These are phyloP conservation scores for Crossocerus cetratus DNA, from an alignment of 2,888 invertebrate species.

Conservation along the genomic window DNA sequence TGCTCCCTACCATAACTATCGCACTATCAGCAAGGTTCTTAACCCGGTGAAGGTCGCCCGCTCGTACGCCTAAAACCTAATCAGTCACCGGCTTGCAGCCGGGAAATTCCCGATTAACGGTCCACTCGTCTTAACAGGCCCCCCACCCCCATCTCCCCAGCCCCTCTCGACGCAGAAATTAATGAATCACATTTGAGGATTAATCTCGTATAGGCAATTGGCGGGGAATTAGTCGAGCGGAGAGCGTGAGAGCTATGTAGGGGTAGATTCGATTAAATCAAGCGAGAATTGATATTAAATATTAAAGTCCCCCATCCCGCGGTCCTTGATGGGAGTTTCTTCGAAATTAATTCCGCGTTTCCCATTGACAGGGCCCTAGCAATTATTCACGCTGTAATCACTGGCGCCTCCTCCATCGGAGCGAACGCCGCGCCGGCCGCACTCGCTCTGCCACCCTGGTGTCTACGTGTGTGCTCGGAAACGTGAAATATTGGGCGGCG, in stretches of 20 bases:
- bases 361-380: neutral
- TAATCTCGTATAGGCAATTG: conserved; percentile 37
- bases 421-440: too few species aligned
- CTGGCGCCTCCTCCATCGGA: neutral
- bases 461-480: neutral
- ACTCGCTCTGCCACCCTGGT: neutral
- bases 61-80: conserved; percentile 16
- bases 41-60: conserved; percentile 35
- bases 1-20: conserved; percentile 23
- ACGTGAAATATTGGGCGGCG: conserved; percentile 28
- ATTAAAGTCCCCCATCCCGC: neutral
- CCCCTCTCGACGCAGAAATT: conserved; percentile 26
- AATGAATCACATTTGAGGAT: conserved; percentile 25
- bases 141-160: neutral
- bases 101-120: neutral
- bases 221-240: conserved; percentile 31
- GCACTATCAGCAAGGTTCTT: conserved; percentile 35
- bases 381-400: neutral
- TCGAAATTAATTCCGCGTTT: conserved; percentile 8
- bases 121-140: neutral
- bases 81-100: neutral
- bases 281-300: neutral
- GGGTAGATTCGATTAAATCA: conserved; percentile 13
- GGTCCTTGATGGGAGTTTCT: neutral
- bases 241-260: conserved; percentile 7